A percentile compares a stretch with the other conserved stretches of the same genome.
Evolutionary conservation across 64 coral and sea anemone species (phyloP).

Genomic region (Pachyseris speciosa): DNA sequence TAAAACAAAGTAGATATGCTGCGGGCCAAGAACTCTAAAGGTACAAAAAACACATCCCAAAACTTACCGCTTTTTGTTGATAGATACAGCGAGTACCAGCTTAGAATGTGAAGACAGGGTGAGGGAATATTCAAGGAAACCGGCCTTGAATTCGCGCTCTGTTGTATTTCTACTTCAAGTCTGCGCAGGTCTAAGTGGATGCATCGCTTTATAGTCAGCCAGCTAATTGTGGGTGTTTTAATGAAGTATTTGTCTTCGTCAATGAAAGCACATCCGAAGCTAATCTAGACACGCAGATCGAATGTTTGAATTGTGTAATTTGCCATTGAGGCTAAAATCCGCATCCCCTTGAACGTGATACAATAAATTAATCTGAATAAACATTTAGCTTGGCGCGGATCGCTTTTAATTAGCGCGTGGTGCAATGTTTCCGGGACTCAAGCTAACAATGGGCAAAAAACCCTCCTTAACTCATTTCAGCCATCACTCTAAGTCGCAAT

Average conservation of each 20-base stretch:
- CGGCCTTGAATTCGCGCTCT: background rate
- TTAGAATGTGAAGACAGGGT: background rate
- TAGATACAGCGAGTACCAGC: background rate
- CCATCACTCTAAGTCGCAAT: background rate
- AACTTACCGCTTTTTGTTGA: slow-evolving; percentile 1
- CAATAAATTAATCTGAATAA: slow-evolving; percentile 23
- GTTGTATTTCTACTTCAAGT: background rate
- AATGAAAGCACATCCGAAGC: slow-evolving; percentile 48
- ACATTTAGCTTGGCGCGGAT: slow-evolving; percentile 38
- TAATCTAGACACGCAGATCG: slow-evolving; percentile 56
- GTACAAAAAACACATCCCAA: background rate
- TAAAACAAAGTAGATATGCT: too few relatives aligned
- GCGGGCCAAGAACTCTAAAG: background rate
- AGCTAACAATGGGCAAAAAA: slow-evolving; percentile 10
- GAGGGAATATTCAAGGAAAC: background rate
- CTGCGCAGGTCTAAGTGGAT: background rate
- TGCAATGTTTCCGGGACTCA: slow-evolving; percentile 31
- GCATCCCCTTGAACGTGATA: slow-evolving; percentile 43
- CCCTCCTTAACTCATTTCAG: slow-evolving; percentile 25
- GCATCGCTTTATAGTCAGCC: slow-evolving; percentile 32
- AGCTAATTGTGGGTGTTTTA: slow-evolving; percentile 51
- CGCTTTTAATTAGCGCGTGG: slow-evolving; percentile 44
- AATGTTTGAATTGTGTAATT: slow-evolving; percentile 56
- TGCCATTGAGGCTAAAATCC: slow-evolving; percentile 29
- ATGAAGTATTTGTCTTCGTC: slow-evolving; percentile 45